Conservation (phyloP, 2,797 vertebrate species). For the Lagocephalus sceleratus region DNA sequence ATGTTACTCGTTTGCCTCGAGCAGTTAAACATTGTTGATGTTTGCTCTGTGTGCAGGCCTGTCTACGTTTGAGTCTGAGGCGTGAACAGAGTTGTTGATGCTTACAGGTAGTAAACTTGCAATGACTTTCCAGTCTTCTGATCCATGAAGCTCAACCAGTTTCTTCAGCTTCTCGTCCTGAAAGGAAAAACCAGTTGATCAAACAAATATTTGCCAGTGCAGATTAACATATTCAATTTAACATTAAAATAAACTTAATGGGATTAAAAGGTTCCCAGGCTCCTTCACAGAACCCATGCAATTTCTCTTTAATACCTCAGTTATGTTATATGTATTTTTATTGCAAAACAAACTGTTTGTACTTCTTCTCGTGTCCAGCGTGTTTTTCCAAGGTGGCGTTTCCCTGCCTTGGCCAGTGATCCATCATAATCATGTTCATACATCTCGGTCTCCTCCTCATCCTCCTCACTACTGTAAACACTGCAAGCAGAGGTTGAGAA, state of each 20-base stretch:
- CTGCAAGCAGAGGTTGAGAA: constrained; percentile 57
- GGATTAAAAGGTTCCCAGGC: constrained; percentile 32
- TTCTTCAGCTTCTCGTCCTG: constrained; percentile 98
- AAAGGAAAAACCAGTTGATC: constrained; percentile 8
- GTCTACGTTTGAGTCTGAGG: constrained; percentile 2
- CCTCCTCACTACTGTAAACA: constrained; percentile 98
- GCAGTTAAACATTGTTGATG: background rate
- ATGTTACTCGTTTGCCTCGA: no score
- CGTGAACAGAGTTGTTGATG: background rate
- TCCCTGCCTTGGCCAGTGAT: constrained; percentile 87
- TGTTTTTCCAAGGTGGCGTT: constrained; percentile 96
- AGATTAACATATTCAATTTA: background rate
- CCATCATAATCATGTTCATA: constrained; percentile 98
- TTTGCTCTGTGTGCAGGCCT: background rate
- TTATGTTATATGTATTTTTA: constrained; percentile 1
- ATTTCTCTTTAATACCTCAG: constrained; percentile 1
- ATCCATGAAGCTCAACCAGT: constrained; percentile 93
- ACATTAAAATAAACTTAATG: constrained; percentile 8
- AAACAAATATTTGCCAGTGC: constrained; percentile 4
- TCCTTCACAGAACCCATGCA: constrained; percentile 6
- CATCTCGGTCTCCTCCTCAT: constrained; percentile 94
- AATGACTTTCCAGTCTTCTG: constrained; percentile 98
- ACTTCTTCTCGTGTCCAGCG: constrained; percentile 99
- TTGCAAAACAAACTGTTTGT: constrained; percentile 36
- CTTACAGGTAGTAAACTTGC: constrained; percentile 94